Evolutionary conservation across 2,113 vertebrate species (phyloP), one percentile per base, ranked within the genome.

Genomic region (Pseudorasbora parva): DNA sequence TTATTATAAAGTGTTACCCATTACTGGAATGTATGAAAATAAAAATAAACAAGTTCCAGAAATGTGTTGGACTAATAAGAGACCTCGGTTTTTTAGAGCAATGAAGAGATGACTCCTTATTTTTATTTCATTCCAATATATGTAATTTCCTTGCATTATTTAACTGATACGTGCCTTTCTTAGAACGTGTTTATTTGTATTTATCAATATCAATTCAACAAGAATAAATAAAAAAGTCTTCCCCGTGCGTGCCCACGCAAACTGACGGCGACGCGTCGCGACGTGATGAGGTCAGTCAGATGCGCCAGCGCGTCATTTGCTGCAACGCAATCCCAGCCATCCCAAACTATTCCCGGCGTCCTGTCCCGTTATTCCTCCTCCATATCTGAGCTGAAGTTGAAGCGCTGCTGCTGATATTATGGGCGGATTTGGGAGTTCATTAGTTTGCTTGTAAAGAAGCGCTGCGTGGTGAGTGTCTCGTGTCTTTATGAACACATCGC

Each of bases 291-390:
- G 79, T 77, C 86, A 84, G 83, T 79, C 27, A 21, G 23, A 51
- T 86, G 87, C 86, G 85, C 85, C 89, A 23, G 2, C 45, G 86
- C 93, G 93, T 94, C 92, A 94, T 93, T 90, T 89, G 90, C 94
- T 92, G 93, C 93, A 94, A 92, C 94, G 88, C 91, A 86, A 68
- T 83, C 88, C 69, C 62, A 82, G 78, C 88, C 89, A 89, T 89
- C 86, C 85, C 84, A 86, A 84, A 86, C 64, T 79, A 43, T 66
- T 30, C 33, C 49, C 77, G 25, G 82, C 21, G 49, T 4, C 78
- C 56, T 25, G 89, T 71, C 56, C 92, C 90, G 91, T 76, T 88
- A 87, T 81, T 68, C 88, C 37, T 68, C 88, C 37, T 82, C 88
- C 85, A 33, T 33, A 56, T 21, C 66, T 57, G 86, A 62, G 14